A percentile compares a stretch with the other conserved stretches of the same genome.
These are phyloP conservation scores for Rhopalosiphum maidis DNA, from an alignment of 1,140 invertebrate genomes.

Conservation along the genomic window DNA sequence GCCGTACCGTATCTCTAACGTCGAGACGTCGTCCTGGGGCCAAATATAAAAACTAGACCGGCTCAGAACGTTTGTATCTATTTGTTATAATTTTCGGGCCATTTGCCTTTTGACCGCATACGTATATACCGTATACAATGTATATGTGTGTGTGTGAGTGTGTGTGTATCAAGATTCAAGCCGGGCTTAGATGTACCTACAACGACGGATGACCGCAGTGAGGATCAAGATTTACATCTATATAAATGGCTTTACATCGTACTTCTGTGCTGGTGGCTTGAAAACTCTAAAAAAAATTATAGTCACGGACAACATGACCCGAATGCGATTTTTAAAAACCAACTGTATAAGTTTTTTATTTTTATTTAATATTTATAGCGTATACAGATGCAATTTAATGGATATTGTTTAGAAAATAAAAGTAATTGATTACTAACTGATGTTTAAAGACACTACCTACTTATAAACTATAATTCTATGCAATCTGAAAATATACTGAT, in stretches of 20 bases:
- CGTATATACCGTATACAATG: not conserved
- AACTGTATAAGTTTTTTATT: too few species aligned
- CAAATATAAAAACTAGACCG: not conserved
- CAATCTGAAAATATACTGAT: not conserved
- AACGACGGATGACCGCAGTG: not conserved
- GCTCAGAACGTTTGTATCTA: not conserved
- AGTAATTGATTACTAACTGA: not conserved
- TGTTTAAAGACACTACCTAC: not conserved
- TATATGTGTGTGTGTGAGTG: too few species aligned
- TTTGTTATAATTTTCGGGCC: slow-evolving; percentile 28
- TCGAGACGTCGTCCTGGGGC: not conserved
- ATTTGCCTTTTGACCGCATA: not conserved
- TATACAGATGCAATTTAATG: not conserved
- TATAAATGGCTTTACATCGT: not conserved
- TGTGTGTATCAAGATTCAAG: not conserved
- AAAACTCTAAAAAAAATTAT: not conserved
- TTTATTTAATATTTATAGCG: not conserved
- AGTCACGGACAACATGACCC: not conserved
- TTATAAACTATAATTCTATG: not conserved
- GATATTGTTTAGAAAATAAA: not conserved
- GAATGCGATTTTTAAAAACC: not conserved
- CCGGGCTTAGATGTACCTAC: not conserved
- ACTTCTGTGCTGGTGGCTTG: not conserved
- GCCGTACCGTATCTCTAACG: not conserved
- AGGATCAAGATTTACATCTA: not conserved